Percentiles rank a stretch among this genome's conserved stretches.
These are phyloP conservation scores for Crypturellus tataupa DNA, from an alignment of 2,797 vertebrate species.

Conservation along the genomic window DNA sequence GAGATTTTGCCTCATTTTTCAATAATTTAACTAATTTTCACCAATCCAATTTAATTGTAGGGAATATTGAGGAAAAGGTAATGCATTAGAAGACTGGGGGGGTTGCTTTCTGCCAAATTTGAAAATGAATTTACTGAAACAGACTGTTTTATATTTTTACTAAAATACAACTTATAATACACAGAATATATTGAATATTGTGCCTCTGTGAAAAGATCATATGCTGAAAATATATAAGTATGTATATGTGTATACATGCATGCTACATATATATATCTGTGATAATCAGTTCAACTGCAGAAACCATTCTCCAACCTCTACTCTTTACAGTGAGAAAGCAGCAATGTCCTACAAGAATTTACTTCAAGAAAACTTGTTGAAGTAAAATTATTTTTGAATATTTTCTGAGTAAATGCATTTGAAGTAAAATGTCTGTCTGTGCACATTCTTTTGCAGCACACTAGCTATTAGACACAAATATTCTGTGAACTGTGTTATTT, in stretches of 20 bases:
- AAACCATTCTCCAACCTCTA: neutral
- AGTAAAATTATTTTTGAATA: neutral
- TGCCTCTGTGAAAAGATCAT: neutral
- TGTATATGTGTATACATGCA: neutral
- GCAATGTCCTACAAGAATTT: neutral
- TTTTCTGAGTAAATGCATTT: neutral
- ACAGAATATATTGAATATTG: neutral
- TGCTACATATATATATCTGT: neutral
- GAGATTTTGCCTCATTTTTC: neutral
- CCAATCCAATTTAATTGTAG: neutral
- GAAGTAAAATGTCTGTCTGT: neutral
- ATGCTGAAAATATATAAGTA: neutral
- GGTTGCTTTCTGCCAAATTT: slow-evolving; percentile 18
- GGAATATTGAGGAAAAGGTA: slow-evolving; percentile 20
- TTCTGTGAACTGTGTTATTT: neutral
- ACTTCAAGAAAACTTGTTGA: neutral
- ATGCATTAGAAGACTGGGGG: neutral
- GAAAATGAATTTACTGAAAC: slow-evolving; percentile 9
- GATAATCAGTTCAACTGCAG: neutral
- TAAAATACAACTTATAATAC: neutral
- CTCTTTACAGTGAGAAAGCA: neutral
- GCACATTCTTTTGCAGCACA: neutral
- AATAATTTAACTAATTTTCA: neutral
- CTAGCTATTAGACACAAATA: neutral
- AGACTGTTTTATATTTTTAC: neutral